phyloP scores from a whole-genome alignment of 2,797 vertebrate species.

The Pangasius larnaudii region DNA sequence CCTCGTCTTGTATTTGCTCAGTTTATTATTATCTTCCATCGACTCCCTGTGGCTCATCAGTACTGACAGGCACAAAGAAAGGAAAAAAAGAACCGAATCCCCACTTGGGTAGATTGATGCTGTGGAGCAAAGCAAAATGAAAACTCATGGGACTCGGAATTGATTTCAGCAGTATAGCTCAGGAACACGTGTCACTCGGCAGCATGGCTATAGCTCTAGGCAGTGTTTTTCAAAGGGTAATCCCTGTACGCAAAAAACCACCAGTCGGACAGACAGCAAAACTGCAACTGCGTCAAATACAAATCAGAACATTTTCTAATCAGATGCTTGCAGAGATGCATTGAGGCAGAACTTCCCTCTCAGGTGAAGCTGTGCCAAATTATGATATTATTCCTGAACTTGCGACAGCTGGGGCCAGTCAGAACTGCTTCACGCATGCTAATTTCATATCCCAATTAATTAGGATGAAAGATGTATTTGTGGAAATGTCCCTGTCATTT shows the following conservation, averaged over 20 bases:
- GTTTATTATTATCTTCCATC: not conserved
- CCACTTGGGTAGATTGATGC: constrained; percentile 1
- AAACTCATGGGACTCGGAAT: not conserved
- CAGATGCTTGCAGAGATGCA: not conserved
- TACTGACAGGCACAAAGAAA: not conserved
- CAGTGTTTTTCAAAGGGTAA: not conserved
- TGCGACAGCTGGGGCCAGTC: not conserved
- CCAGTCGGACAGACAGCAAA: not conserved
- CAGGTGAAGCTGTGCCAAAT: not conserved
- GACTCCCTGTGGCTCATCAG: not conserved
- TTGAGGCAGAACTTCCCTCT: not conserved
- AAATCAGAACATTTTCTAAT: not conserved
- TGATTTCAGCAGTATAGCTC: not conserved
- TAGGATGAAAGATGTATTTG: not conserved
- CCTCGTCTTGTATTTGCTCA: not conserved
- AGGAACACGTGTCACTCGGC: not conserved
- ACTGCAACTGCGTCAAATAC: not conserved
- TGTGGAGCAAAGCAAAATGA: not conserved
- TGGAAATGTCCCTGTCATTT: not conserved
- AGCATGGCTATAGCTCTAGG: not conserved
- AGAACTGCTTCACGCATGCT: not conserved
- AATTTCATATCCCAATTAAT: not conserved
- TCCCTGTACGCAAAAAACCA: not conserved
- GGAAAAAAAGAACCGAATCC: not conserved
- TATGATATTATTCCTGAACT: not conserved